Evolutionary conservation across 2,797 vertebrate species (phyloP), one percentile per base, ranked within the genome.

Genomic region (Labeo calbasu): DNA sequence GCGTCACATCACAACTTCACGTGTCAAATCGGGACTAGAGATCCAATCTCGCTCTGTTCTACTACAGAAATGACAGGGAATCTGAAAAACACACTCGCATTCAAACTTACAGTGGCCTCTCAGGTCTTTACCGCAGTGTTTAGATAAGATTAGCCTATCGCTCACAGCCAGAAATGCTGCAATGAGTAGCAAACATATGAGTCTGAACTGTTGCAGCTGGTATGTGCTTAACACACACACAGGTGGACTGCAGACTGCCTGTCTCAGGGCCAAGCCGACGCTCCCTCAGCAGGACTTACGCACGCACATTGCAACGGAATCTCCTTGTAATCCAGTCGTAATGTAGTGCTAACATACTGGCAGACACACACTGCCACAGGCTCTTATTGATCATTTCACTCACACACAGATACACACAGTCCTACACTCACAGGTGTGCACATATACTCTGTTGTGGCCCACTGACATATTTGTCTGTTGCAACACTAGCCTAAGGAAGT

Each of bases 241-340:
- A 36, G 78, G 51, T 61, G 61, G n/a, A 48, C 63, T 13, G 17
- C 57, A 73, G 48, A 75, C 63, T 72, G 59, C 51, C 32, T 55
- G 51, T 83, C 76, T 86, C 72, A 81, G 43, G 77, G 65, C 63
- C 53, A 69, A 63, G n/a, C 82, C 21, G 13, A 77, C n/a, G 55
- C 78, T 84, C 68, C 59, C 73, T 80, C 68, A 75, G 68, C 32
- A 61, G 72, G 81, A 76, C 50, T 63, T 76, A 76, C 48, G 17
- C 78, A 81, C 63, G 43, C 48, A 71, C 12, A 79, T 82, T 81
- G 68, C 79, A 81, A 78, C n/a, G 36, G 61, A 84, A 79, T 77
- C 84, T 83, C 82, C 70, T 73, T 81, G 71, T 85, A 83, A 85
- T 87, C 83, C 86, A 86, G 84, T 84, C 55, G 70, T 85, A 81